These are phyloP conservation scores for Drosophila tropicalis DNA, from an alignment of 1,140 invertebrate genomes.

Conservation along the genomic window DNA sequence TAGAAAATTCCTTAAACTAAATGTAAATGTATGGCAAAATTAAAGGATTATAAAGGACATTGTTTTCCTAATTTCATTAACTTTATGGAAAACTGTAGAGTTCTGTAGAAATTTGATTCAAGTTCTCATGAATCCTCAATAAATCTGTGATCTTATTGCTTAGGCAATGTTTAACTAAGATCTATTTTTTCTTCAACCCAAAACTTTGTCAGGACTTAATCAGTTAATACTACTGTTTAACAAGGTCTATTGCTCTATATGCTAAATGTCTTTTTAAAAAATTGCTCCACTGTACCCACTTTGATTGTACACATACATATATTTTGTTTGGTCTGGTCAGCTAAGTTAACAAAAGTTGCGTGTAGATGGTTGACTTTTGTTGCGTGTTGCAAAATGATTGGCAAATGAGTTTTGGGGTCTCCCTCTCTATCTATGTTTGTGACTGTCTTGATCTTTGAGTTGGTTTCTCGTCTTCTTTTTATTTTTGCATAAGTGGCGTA, in stretches of 20 bases:
- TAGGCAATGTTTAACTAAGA: too few species aligned
- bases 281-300: neutral
- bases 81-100: too few species aligned
- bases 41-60: too few species aligned
- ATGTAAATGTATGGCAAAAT: too few species aligned
- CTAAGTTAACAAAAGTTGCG: slow-evolving; percentile 50
- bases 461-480: slow-evolving; percentile 35
- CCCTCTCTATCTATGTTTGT: slow-evolving; percentile 21
- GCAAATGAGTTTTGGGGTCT: slow-evolving; percentile 60
- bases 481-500: slow-evolving; percentile 67
- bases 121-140: too few species aligned
- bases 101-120: too few species aligned
- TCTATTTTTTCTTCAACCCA: too few species aligned
- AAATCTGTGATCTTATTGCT: too few species aligned
- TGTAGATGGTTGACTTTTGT: slow-evolving; percentile 65
- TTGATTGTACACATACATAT: slow-evolving; percentile 26
- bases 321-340: slow-evolving; percentile 13
- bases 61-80: too few species aligned
- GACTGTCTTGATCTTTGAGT: slow-evolving; percentile 52
- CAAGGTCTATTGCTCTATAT: neutral
- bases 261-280: neutral
- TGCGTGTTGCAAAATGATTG: slow-evolving; percentile 75
- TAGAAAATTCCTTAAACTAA: too few species aligned
- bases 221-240: too few species aligned
- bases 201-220: too few species aligned